Evolutionary conservation across 2,113 vertebrate species (phyloP), one percentile per base, ranked within the genome.

Genomic region (Anser cygnoides): DNA sequence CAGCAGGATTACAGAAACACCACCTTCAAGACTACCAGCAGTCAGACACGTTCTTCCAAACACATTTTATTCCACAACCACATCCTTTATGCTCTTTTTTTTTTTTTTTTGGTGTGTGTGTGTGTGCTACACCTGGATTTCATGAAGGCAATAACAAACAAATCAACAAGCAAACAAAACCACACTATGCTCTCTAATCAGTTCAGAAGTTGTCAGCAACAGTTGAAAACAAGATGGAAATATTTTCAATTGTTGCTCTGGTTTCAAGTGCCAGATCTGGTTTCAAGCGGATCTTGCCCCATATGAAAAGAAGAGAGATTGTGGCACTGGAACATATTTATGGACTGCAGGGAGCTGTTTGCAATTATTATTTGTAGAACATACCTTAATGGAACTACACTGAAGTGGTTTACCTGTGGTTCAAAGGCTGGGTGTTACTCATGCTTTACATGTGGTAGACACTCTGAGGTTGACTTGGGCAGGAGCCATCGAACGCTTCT

Each of bases 191-290:
- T 65, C 52, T 41, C 15, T 78, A 74, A 70, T 92, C 66, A 37
- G 14, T 85, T 80, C 54, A 84, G 73, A 84, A 44, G 23, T 68
- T 96, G 78, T 62, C 88, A 79, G 44, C 58, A 92, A 87, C 49
- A 65, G 33, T 50, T 85, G 52, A 63, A 88, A 88, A 52, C 31
- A 74, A 96, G 46, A 13, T 80, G 65, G 57, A 83, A 81, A 81
- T 78, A 84, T 89, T 90, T 92, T 86, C 73, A 68, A 75, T 89
- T 65, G 61, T 72, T 92, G 43, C 39, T 82, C 58, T 87, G 33
- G 70, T 93, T 93, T 93, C 68, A 77, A 92, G 82, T 86, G 5
- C 18, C 37, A 37, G 37, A 37, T 82, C 58, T 87, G 33, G 70
- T 93, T 93, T 93, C 68, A 77, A 92, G 82, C 84, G 29, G 74